Evolutionary conservation across 2,888 invertebrate genomes (phyloP).

Genomic region (Ornithoptera priamus): DNA sequence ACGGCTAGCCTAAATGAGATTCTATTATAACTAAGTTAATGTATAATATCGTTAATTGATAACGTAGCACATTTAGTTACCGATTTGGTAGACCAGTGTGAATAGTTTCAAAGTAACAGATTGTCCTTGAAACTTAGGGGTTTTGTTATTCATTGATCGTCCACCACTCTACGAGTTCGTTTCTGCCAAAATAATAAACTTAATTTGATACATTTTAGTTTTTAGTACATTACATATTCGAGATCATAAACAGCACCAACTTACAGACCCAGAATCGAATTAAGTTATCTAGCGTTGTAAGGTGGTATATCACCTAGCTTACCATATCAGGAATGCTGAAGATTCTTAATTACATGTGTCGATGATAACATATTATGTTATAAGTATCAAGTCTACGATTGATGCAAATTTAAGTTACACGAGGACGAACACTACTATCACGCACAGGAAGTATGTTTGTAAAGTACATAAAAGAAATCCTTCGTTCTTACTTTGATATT

Average conservation of each 20-base stretch:
- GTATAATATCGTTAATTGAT: conserved; percentile 28
- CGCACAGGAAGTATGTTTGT: no score
- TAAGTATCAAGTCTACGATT: no score
- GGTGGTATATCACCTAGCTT: no score
- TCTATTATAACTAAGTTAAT: conserved; percentile 26
- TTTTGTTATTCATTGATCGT: conserved; percentile 4
- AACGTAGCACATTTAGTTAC: conserved; percentile 15
- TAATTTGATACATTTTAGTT: neutral
- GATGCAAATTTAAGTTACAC: no score
- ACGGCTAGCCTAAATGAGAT: neutral
- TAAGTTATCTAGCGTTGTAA: neutral
- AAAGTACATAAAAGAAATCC: no score
- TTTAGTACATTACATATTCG: neutral
- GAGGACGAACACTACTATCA: no score
- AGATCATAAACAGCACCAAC: neutral
- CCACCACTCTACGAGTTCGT: neutral
- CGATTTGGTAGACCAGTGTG: conserved; percentile 11
- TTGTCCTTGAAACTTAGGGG: conserved; percentile 28
- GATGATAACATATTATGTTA: no score
- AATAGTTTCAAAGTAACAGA: conserved; percentile 16
- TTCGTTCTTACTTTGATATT: no score
- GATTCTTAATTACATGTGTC: no score
- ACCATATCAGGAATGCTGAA: no score
- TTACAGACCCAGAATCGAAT: neutral
- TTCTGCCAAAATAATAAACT: neutral